Base-by-base conservation (phyloP, 2,888 invertebrate species). In the Brenthis ino region DNA sequence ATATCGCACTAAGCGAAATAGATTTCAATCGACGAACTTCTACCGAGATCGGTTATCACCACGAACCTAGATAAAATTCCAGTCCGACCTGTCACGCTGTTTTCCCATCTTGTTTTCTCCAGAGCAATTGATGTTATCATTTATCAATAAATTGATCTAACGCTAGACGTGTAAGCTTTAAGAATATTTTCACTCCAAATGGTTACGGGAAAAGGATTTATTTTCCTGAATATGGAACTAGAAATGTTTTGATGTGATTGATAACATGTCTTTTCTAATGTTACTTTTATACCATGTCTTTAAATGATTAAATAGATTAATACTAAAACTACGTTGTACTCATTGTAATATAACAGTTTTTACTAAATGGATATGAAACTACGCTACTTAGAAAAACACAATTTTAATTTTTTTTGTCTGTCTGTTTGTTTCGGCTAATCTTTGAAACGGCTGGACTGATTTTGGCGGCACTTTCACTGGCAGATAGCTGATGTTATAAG, bases 41-140 rank as follows among this genome's bases (percentile, higher is more conserved):
- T 72, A 68, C 71, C 61, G 58, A 64, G 69, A 69, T 65, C 61
- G 60, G 55, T 67, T 73, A 72, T 73, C 72, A 51, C 65, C 54
- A 68, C 66, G 68, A 72, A 67, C 73, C 73, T 72, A 73, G 73
- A 73, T 73, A 73, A 73, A 70, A 68, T 72, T 73, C 73, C 72
- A 67, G 73, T 73, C 67, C 63, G 70, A 72, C 72, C 72, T 65
- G 73, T 70, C 73, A 72, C 58, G 65, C 66, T 70, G 70, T 73
- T 72, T 73, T 72, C 72, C 66, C 71, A 72, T 70, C 70, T 70
- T 51, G 67, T 73, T 73, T 73, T 73, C 73, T 70, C 72, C 65
- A 16, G 48, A 60, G 57, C 65, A 56, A 65, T 69, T 57, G 67
- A 72, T 67, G 37, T 72, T 72, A 70, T 72, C 72, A 65, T 55